Evolutionary conservation across 2,888 invertebrate genomes (phyloP).

Genomic region (Cephonodes hylas): DNA sequence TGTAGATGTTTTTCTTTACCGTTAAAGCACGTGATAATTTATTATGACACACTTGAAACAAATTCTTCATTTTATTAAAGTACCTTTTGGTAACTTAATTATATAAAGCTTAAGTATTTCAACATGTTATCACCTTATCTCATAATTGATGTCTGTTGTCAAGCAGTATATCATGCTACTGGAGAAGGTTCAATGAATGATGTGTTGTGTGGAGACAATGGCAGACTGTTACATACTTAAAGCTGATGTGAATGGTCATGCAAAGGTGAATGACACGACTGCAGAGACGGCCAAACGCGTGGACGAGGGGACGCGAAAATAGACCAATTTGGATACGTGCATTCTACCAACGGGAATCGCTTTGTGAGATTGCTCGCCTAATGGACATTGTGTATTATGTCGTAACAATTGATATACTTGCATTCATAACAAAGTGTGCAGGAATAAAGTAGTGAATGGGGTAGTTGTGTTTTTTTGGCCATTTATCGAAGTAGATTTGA

Average conservation of each 20-base stretch:
- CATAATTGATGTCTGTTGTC: neutral
- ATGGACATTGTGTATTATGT: neutral
- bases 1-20: too few species aligned
- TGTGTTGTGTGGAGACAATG: slow-evolving; percentile 29
- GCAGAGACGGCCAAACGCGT: slow-evolving; percentile 29
- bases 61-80: too few species aligned
- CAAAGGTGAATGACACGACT: slow-evolving; percentile 44
- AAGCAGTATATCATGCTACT: neutral
- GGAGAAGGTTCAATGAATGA: slow-evolving; percentile 15
- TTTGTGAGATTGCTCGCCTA: neutral
- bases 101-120: too few species aligned
- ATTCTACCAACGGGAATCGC: slow-evolving; percentile 19
- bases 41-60: too few species aligned
- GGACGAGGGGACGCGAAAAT: slow-evolving; percentile 37
- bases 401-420: neutral
- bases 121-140: neutral
- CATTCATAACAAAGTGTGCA: neutral
- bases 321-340: slow-evolving; percentile 32
- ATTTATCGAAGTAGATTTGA: neutral
- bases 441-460: too few species aligned
- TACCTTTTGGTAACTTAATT: too few species aligned
- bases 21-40: too few species aligned
- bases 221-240: slow-evolving; percentile 11
- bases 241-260: slow-evolving; percentile 1
- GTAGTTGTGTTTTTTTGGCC: neutral